Base-by-base conservation (phyloP, 2,888 invertebrate species). In the Aphidoletes aphidimyza region DNA sequence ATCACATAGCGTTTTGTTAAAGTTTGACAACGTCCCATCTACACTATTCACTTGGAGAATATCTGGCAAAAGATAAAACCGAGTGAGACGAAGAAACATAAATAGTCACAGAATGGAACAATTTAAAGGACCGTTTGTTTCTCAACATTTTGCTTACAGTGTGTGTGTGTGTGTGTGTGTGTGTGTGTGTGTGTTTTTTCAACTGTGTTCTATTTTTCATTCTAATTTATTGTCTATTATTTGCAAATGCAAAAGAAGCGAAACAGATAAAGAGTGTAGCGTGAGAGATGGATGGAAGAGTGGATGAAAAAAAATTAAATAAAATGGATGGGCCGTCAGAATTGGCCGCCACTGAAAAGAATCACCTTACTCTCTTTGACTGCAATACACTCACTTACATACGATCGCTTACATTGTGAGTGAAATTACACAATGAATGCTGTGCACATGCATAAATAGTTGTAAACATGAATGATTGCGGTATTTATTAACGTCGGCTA, bases 221-320 rank as follows among this genome's bases (percentile, higher is more conserved):
- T 54, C 54, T 54, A 54, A 54, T 54, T 54, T 54, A 54, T 54
- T 54, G 22, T 54, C 54, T 54, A 54, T 54, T 54, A 54, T 54
- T 54, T 54, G 22, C 54, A 54, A 54, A 54, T 54, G 54, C 54
- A 54, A 54, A 54, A 54, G 22, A 54, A 22, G 54, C 54, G 22
- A 54, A 54, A 54, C 22, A 54, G 54, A 54, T 22, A 22, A n/a
- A 54, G n/a, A 22, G 54, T 54, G 54, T 22, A 54, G n/a, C n/a
- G n/a, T n/a, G n/a, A n/a, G n/a, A n/a, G n/a, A n/a, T n/a, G n/a
- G n/a, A n/a, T n/a, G n/a, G n/a, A n/a, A n/a, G n/a, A n/a, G n/a
- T 14, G 54, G 54, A 54, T 54, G 54, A n/a, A 54, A 54, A 39
- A 39, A 3, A 54, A 54, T 22, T 54, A 54, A 22, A 54, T 54